Conservation (phyloP, 2,888 invertebrate genomes). For the Melinopterus prodromus region DNA sequence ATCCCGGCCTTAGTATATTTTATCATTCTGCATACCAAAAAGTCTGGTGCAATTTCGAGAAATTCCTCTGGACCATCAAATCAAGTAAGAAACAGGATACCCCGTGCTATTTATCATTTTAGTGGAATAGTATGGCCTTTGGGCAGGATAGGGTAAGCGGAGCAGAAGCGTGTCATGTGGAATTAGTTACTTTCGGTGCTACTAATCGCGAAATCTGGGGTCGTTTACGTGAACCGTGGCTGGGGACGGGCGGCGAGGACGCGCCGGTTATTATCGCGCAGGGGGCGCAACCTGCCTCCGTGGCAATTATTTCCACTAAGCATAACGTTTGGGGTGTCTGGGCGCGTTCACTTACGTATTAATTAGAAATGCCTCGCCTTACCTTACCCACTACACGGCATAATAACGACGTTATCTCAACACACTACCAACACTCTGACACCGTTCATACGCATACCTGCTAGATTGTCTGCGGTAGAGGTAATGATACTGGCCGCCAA, state of each 20-base stretch:
- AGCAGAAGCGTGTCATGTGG: not conserved
- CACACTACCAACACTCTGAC: not conserved
- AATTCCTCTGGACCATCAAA: too few species aligned
- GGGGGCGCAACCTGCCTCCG: not conserved
- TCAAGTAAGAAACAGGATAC: not conserved
- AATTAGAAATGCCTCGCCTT: not conserved
- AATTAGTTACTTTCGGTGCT: not conserved
- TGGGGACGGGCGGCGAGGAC: not conserved
- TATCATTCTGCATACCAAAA: too few species aligned
- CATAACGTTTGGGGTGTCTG: not conserved
- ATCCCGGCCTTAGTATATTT: too few species aligned
- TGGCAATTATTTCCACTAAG: not conserved
- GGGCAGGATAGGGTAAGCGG: not conserved
- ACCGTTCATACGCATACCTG: not conserved
- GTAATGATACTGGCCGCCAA: too few species aligned
- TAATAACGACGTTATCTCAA: not conserved
- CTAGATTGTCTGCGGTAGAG: too few species aligned
- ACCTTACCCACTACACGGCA: not conserved
- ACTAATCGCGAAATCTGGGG: not conserved
- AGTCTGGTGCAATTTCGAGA: too few species aligned
- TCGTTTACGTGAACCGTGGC: not conserved
- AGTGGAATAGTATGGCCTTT: not conserved
- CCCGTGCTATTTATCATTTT: not conserved
- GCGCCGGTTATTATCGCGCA: not conserved
- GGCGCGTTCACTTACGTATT: not conserved